A percentile compares a stretch with the other conserved stretches of the same genome.
phyloP scores from a whole-genome alignment of 2,797 vertebrate genomes.

The Carapus acus region DNA sequence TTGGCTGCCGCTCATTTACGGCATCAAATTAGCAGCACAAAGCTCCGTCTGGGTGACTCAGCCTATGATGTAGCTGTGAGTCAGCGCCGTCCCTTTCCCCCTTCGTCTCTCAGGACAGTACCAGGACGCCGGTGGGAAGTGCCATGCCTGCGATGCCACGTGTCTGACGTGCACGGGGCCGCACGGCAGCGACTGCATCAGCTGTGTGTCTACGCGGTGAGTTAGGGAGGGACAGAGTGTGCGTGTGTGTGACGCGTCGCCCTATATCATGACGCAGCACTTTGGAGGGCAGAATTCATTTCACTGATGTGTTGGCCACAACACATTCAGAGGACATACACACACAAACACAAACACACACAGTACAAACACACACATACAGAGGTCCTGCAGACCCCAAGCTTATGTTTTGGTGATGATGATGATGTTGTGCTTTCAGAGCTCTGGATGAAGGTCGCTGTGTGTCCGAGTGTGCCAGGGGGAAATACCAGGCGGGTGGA shows the following conservation, averaged over 20 bases:
- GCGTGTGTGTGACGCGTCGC: too few species aligned
- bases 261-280: too few species aligned
- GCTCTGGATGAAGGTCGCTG: slow-evolving; percentile 79
- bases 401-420: slow-evolving; percentile 10
- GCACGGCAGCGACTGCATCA: slow-evolving; percentile 72
- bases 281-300: too few species aligned
- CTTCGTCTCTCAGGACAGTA: slow-evolving; percentile 75
- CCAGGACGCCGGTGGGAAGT: slow-evolving; percentile 67
- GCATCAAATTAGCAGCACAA: slow-evolving; percentile 7
- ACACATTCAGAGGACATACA: too few species aligned
- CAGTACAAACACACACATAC: too few species aligned
- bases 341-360: too few species aligned
- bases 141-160: slow-evolving; percentile 75
- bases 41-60: slow-evolving; percentile 17
- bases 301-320: too few species aligned
- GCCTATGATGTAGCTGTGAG: slow-evolving; percentile 33
- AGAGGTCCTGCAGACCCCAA: too few species aligned
- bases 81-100: slow-evolving; percentile 20
- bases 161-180: slow-evolving; percentile 85
- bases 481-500: slow-evolving; percentile 76
- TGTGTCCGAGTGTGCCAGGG: slow-evolving; percentile 69
- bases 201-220: slow-evolving; percentile 76
- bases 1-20: slow-evolving; percentile 9
- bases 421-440: slow-evolving; percentile 57
- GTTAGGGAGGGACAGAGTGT: slow-evolving; percentile 8